phyloP scores from a whole-genome alignment of 2,113 vertebrate species.

The Dunckerocampus dactyliophorus region DNA sequence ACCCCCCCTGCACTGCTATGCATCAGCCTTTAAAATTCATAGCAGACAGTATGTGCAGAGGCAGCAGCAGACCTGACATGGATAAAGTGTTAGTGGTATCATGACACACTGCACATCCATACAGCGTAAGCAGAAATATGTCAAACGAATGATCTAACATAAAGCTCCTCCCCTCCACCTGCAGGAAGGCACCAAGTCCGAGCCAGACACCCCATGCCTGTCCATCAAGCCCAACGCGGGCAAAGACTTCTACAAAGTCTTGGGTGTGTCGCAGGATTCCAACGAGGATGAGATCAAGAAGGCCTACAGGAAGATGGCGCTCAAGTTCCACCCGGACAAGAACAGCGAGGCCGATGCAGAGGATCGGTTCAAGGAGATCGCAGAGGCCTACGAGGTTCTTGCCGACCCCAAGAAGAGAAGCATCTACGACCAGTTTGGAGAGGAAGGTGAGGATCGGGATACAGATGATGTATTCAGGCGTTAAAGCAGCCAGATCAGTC shows the following conservation, averaged over 20 bases:
- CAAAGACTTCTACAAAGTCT: conserved; percentile 93
- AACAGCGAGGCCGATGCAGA: conserved; percentile 91
- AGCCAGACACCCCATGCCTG: conserved; percentile 63
- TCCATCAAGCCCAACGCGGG: conserved; percentile 75
- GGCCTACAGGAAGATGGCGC: conserved; percentile 94
- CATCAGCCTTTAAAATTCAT: conserved; percentile 31
- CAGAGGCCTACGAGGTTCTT: conserved; percentile 90
- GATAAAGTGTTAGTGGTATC: background rate
- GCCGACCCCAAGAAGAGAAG: conserved; percentile 88
- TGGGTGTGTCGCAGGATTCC: conserved; percentile 85
- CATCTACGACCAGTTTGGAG: conserved; percentile 90
- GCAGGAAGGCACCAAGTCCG: conserved; percentile 67
- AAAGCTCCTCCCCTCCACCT: conserved; percentile 2
- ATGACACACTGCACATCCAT: background rate
- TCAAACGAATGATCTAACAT: conserved; percentile 6
- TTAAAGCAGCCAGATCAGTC: no score
- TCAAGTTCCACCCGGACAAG: conserved; percentile 97
- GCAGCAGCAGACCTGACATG: no score
- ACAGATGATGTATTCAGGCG: no score
- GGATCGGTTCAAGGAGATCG: conserved; percentile 97
- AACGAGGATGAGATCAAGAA: conserved; percentile 97
- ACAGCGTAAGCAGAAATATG: background rate
- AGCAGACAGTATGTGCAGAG: background rate
- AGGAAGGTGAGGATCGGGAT: conserved; percentile 83
- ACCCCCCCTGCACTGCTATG: conserved; percentile 14